Base-by-base conservation (phyloP, 2,888 invertebrate species). In the Folsomia manolachei region DNA sequence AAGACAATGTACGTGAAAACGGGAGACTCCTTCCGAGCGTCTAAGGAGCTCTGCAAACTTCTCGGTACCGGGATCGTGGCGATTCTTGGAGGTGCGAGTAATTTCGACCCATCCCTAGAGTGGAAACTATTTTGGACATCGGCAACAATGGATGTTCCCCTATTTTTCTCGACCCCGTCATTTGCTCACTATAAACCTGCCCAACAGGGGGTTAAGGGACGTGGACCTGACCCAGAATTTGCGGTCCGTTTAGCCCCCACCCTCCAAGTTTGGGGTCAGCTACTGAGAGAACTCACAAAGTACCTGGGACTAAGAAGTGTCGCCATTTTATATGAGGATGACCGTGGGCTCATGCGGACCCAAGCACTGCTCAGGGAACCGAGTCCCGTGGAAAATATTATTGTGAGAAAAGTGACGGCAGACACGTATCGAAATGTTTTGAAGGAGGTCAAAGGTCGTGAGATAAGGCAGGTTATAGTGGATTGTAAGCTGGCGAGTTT, bases 21-120 rank as follows among this genome's bases (percentile, higher is more conserved):
- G 81, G 89, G 90, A 82, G 91, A 93, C 85, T 91, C 91, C 76
- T 93, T 93, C 83, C 89, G 89, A 81, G 89, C 92, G n/a, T 89
- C 89, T 76, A 91, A 91, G 82, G 76, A 77, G 19, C 60, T 80
- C 7, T 80, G 80, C 61, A 71, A 74, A 67, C 62, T 80, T 7
- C 70, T 80, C 25, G 71, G 72, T 11, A 75, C 72, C 0, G 78
- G 78, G 19, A 53, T 80, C 2, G 77, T 80, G 0, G 76, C 76
- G 0, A 77, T 80, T 18, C 68, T 80, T 2, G 78, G 78, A 7
- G 77, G 73, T 19, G 73, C 76, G 1, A 76, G 71, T 60, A 73
- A 73, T n/a, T 61, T 4, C 18, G 80, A 80, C 53, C 78, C 80
- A 0, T 78, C 77, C 9, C 64, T 78, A 19, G 80, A 80, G 74